Base-by-base conservation (phyloP, 1,140 invertebrate genomes). In the Hirudo medicinalis region DNA sequence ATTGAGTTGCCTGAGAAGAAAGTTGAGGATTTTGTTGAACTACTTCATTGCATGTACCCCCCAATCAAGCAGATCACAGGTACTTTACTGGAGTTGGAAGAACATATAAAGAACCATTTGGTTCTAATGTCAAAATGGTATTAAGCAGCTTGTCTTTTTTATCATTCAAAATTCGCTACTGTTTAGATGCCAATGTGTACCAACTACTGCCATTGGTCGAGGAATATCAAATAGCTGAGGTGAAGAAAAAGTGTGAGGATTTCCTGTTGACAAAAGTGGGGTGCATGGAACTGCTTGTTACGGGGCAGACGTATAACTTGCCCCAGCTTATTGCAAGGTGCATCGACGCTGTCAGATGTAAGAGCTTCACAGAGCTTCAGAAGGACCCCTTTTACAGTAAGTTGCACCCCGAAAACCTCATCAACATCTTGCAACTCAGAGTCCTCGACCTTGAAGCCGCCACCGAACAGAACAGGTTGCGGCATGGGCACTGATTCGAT, bases 151-250 rank as follows among this genome's bases (percentile, higher is more conserved):
- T n/a, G n/a, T n/a, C n/a, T n/a, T n/a, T 6, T n/a, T 40, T 36
- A 36, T 40, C 19, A 9, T 40, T 40, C 32, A 36, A 36, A 36
- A 36, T 6, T 36, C 6, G 32, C 55, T 40, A 54, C 36, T 19
- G 69, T 32, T 25, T 3, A 77, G 78, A 78, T 57, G n/a, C 57
- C 32, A 79, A 79, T 73, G 76, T 78, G 17, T 60, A 36, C 20
- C 74, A 75, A n/a, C 70, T 79, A 54, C 70, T 79, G 15, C 75
- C 76, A 32, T 72, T 79, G 15, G 73, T 76, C 15, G 75, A 79
- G 25, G 79, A 80, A 70, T 80, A 78, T 71, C 75, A 79, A 70
- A 79, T 79, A 72, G 72, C 72, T 15, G 76, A 74, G 67, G 74
- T 80, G 36, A 79, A 77, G 32, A 71, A 72, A 54, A 71, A 76